phyloP scores from a whole-genome alignment of 2,113 vertebrate genomes.

The Clarias macrocephalus region DNA sequence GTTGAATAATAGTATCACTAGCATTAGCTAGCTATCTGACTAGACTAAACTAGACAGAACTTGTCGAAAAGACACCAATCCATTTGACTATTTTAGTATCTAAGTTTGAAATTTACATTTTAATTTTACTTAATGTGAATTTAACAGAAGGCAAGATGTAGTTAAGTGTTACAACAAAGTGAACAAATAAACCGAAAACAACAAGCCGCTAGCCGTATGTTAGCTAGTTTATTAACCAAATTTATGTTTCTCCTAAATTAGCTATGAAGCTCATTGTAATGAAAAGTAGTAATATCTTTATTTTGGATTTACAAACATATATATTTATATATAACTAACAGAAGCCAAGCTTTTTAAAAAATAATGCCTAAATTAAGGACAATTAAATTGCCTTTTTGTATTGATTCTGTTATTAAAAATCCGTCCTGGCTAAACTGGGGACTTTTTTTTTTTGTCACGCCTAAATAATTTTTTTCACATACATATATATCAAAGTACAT shows the following conservation, averaged over 20 bases:
- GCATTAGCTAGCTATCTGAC: neutral
- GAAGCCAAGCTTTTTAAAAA: neutral
- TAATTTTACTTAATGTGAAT: no score
- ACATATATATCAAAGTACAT: no score
- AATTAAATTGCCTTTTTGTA: neutral
- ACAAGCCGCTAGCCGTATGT: neutral
- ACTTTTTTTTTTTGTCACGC: neutral
- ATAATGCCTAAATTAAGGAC: neutral
- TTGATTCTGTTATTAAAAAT: neutral
- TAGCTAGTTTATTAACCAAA: neutral
- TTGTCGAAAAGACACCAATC: no score
- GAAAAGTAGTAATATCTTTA: neutral
- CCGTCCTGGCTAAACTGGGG: neutral
- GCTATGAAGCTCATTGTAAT: neutral
- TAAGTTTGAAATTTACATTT: no score
- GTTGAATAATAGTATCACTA: neutral
- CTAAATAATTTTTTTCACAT: neutral
- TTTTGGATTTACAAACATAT: neutral
- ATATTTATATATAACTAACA: neutral
- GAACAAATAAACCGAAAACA: no score
- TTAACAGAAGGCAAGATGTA: no score
- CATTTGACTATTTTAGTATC: neutral
- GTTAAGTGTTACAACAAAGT: no score
- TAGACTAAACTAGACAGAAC: neutral
- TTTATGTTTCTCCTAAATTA: neutral